Conservation (phyloP, 2,888 invertebrate species). For the Sinelater perroti region DNA sequence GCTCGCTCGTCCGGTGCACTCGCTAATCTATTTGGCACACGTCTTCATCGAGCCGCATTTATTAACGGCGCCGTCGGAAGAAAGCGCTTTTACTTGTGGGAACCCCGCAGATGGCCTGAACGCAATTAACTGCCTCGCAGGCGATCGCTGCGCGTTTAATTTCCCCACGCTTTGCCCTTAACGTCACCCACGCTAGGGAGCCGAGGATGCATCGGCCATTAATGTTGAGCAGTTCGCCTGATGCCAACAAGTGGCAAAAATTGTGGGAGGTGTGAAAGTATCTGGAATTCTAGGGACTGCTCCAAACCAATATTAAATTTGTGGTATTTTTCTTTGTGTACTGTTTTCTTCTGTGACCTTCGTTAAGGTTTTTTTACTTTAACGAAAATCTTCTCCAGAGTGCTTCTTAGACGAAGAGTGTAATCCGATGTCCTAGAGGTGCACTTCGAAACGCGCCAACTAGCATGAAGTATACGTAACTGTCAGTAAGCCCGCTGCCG, state of each 20-base stretch:
- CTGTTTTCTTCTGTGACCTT: too few species aligned
- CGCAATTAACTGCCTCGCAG: constrained; percentile 8
- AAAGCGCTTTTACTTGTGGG: constrained; percentile 17
- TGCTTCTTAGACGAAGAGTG: too few species aligned
- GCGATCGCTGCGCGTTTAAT: not conserved
- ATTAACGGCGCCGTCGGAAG: constrained; percentile 20
- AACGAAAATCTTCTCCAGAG: too few species aligned
- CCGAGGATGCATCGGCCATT: not conserved
- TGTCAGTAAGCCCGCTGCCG: too few species aligned
- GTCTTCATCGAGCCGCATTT: constrained; percentile 19
- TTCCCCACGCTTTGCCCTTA: too few species aligned
- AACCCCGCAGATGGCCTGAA: constrained; percentile 6
- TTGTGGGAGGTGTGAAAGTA: not conserved
- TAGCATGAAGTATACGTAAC: too few species aligned
- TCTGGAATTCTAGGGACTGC: not conserved
- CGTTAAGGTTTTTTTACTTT: too few species aligned
- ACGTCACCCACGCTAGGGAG: too few species aligned
- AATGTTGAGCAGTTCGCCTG: not conserved
- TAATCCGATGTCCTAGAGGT: too few species aligned
- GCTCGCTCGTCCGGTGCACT: constrained; percentile 7
- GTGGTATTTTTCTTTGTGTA: not conserved
- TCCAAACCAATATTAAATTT: not conserved
- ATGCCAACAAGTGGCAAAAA: too few species aligned
- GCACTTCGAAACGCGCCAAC: too few species aligned
- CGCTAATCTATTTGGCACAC: constrained; percentile 13